Evolutionary conservation across 2,113 vertebrate species (phyloP), one percentile per base, ranked within the genome.

Genomic region (Lagopus muta): DNA sequence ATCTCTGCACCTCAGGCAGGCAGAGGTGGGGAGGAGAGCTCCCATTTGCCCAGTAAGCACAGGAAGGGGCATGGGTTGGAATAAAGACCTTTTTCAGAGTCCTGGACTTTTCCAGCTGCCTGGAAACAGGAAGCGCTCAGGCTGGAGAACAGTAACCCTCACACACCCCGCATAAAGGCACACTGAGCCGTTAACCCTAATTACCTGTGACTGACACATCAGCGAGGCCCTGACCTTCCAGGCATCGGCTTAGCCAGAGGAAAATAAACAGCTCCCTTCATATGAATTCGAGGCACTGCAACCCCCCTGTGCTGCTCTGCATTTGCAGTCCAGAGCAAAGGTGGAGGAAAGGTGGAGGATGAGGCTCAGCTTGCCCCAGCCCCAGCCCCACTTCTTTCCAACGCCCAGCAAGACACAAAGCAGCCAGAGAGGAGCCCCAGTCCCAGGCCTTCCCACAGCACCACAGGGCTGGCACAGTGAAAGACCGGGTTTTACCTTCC

Each of bases 51-150:
- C 83, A 67, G 84, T 64, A 47, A 71, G 24, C 70, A 27, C 74
- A 94, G 87, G 86, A 81, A 91, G 82, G 55, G 21, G 34, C 52
- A 50, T 2, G 36, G 19, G 94, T 55, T 83, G 88, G 95, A 98
- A 98, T 97, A 98, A 98, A 98, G 97, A 95, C 76, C 25, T 95
- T 96, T 98, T 98, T 98, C 94, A 98, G 95, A 97, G 94, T 85
- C n/a, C 94, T 95, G 96, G 97, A 97, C 96, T 98, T 98, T 97
- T 98, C 97, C 98, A 98, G 97, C 97, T 96, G 96, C 95, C 97
- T 97, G 98, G 95, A 97, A 97, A 97, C 98, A 98, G 97, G 98
- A 98, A 98, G 96, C 38, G 57, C 94, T 86, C 91, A 95, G 94
- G 97, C 96, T 42, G 1, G 85, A 97, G 97, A 98, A 98, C 98